A percentile compares a stretch with the other conserved stretches of the same genome.
Evolutionary conservation across 2,113 vertebrate species (phyloP).

Genomic region (Lamprotornis superbus): DNA sequence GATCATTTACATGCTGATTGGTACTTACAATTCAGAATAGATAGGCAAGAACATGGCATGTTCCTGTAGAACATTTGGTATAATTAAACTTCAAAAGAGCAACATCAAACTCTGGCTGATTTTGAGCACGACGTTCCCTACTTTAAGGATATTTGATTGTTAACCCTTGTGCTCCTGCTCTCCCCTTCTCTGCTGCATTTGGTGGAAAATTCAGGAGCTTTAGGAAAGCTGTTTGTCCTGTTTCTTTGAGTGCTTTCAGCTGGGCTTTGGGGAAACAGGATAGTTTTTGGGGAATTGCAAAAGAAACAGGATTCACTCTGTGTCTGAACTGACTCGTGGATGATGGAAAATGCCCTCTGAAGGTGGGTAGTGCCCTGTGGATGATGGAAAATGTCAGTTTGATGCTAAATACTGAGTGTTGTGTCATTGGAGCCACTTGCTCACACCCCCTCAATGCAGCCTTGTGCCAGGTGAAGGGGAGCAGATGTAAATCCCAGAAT

Average conservation of each 20-base stretch:
- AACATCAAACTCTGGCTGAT: constrained; percentile 23
- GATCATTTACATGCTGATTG: constrained; percentile 65
- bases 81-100: constrained; percentile 67
- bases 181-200: not conserved
- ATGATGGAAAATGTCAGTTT: not conserved
- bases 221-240: not conserved
- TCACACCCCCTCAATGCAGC: not conserved
- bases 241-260: not conserved
- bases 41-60: constrained; percentile 43
- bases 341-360: not conserved
- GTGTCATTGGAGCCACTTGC: not conserved
- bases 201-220: not conserved
- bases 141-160: constrained; percentile 31
- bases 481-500: not conserved
- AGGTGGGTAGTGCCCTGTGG: not conserved
- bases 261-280: not conserved
- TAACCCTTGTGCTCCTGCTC: constrained; percentile 36
- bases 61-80: constrained; percentile 59
- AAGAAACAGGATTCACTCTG: not conserved
- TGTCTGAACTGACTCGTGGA: rapidly evolving
- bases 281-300: not conserved
- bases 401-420: not conserved
- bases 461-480: not conserved
- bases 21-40: constrained; percentile 55
- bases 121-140: not conserved